Conservation (phyloP, 1,140 invertebrate species). For the Drosophila simulans region DNA sequence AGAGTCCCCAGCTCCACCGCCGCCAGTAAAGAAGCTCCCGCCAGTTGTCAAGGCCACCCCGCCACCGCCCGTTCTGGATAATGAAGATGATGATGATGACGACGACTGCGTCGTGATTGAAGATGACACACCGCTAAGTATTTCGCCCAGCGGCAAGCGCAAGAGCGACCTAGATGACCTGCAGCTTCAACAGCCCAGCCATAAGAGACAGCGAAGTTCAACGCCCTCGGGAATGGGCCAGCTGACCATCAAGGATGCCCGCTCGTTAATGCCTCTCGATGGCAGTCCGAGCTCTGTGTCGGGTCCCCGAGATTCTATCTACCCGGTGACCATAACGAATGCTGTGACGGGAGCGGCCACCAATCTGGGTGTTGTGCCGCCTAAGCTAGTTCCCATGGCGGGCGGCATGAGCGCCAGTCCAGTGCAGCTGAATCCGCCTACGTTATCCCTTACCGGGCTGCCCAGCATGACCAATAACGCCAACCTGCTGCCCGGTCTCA, state of each 20-base stretch:
- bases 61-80: conserved; percentile 35
- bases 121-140: conserved; percentile 85
- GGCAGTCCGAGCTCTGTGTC: conserved; percentile 13
- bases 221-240: conserved; percentile 67
- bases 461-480: conserved; percentile 83
- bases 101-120: conserved; percentile 87
- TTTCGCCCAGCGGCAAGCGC: conserved; percentile 69
- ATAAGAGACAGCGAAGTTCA: conserved; percentile 70
- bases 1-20: conserved; percentile 43
- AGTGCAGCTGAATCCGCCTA: conserved; percentile 76
- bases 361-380: conserved; percentile 60
- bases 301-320: conserved; percentile 43
- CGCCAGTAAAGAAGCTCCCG: conserved; percentile 42
- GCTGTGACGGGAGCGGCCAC: conserved; percentile 74
- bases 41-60: conserved; percentile 38
- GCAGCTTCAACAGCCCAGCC: conserved; percentile 66
- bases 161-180: conserved; percentile 71
- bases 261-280: conserved; percentile 78
- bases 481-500: conserved; percentile 90
- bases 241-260: conserved; percentile 81
- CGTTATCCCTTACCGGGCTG: conserved; percentile 63
- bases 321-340: conserved; percentile 81
- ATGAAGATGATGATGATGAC: conserved; percentile 85
- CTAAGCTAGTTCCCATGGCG: conserved; percentile 76
- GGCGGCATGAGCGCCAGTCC: conserved; percentile 11